A percentile compares a stretch with the other conserved stretches of the same genome.
phyloP scores from a whole-genome alignment of 2,113 vertebrate genomes.

The Balaenoptera acutorostrata region DNA sequence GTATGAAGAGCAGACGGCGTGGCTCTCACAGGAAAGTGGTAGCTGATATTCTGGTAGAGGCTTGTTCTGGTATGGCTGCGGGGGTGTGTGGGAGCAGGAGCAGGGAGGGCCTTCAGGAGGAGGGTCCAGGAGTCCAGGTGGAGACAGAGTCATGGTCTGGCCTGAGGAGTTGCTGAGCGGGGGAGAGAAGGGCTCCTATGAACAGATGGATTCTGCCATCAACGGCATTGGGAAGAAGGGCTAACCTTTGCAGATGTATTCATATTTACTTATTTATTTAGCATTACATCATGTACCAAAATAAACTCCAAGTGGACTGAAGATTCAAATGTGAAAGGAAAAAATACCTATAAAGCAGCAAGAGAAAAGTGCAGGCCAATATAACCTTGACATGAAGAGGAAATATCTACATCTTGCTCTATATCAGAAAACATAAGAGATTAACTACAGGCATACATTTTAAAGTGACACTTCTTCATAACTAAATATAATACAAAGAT shows the following conservation, averaged over 20 bases:
- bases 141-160: neutral
- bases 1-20: neutral
- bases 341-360: neutral
- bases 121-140: neutral
- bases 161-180: accelerated
- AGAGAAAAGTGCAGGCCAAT: neutral
- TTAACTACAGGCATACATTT: neutral
- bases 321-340: neutral
- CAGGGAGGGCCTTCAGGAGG: neutral
- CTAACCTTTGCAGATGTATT: too few species aligned
- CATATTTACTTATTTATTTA: neutral
- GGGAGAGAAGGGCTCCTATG: neutral
- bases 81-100: accelerated
- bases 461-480: neutral
- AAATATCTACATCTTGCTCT: neutral
- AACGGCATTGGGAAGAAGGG: accelerated
- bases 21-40: neutral
- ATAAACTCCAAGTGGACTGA: neutral
- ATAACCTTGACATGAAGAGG: neutral
- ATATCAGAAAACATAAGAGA: neutral
- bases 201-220: neutral
- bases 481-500: neutral
- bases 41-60: neutral
- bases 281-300: neutral
- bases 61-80: neutral